These are phyloP conservation scores for Ploceus nigricollis DNA, from an alignment of 2,113 vertebrate species.

Conservation along the genomic window DNA sequence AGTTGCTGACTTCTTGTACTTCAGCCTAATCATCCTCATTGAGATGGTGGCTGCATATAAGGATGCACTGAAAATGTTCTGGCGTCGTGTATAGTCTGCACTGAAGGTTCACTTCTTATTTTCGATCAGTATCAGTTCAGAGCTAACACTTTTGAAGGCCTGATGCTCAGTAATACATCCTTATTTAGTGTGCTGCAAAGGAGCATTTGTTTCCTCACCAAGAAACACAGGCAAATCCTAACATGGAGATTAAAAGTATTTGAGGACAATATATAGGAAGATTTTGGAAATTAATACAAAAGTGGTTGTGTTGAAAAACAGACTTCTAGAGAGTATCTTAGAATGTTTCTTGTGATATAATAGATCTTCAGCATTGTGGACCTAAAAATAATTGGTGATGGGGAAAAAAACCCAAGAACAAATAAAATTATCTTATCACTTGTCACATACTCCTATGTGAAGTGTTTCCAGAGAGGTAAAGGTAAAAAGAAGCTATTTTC, in stretches of 20 bases:
- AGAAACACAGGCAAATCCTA: not conserved
- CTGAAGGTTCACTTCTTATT: not conserved
- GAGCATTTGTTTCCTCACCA: not conserved
- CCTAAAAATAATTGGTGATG: not conserved
- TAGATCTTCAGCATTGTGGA: not conserved
- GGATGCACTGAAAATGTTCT: not conserved
- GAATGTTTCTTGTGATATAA: not conserved
- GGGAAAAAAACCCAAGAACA: accelerated
- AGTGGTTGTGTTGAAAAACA: not conserved
- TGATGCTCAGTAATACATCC: not conserved
- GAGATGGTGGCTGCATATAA: not conserved
- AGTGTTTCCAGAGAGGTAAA: not conserved
- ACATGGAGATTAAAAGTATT: accelerated
- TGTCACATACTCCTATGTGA: accelerated
- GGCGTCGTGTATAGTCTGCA: accelerated
- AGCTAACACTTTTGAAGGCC: not conserved
- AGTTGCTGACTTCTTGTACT: not conserved
- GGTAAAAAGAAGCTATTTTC: not conserved
- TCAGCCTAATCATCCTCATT: not conserved
- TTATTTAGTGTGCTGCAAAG: not conserved
- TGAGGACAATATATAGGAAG: accelerated
- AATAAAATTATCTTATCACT: accelerated
- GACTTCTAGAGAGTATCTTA: not conserved
- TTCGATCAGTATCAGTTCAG: not conserved
- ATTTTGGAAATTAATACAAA: not conserved